phyloP scores from a whole-genome alignment of 1,140 invertebrate species.

The Drosophila gunungcola region DNA sequence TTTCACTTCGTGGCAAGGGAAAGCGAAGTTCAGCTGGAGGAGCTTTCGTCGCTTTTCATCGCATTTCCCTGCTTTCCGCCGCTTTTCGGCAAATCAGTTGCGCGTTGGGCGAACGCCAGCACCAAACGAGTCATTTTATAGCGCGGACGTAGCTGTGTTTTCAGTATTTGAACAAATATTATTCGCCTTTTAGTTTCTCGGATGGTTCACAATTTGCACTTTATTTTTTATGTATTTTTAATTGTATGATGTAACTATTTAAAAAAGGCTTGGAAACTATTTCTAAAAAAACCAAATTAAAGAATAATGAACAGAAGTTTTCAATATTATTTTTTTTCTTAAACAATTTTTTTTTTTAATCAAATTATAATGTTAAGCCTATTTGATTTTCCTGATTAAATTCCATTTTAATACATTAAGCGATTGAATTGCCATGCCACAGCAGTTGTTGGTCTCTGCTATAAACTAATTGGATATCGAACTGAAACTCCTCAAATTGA shows the following conservation, averaged over 20 bases:
- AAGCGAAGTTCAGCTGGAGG: conserved; percentile 28
- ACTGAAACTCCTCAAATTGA: too few relatives aligned
- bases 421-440: background rate
- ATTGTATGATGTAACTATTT: background rate
- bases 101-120: conserved; percentile 69
- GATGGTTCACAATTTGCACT: background rate
- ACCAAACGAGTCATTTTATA: conserved; percentile 39
- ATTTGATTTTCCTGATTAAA: too few relatives aligned
- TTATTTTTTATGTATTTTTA: background rate
- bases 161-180: conserved; percentile 14
- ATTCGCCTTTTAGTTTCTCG: conserved; percentile 9
- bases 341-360: too few relatives aligned
- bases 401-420: too few relatives aligned
- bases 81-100: conserved; percentile 67
- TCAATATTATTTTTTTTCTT: background rate
- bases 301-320: background rate
- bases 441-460: background rate
- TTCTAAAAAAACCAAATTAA: too few relatives aligned
- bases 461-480: background rate
- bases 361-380: too few relatives aligned
- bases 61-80: conserved; percentile 14
- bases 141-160: conserved; percentile 36
- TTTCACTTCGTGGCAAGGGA: conserved; percentile 46
- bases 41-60: conserved; percentile 50
- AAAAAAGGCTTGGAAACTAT: too few relatives aligned